Conservation (phyloP, 2,888 invertebrate species). For the Oligia latruncula region DNA sequence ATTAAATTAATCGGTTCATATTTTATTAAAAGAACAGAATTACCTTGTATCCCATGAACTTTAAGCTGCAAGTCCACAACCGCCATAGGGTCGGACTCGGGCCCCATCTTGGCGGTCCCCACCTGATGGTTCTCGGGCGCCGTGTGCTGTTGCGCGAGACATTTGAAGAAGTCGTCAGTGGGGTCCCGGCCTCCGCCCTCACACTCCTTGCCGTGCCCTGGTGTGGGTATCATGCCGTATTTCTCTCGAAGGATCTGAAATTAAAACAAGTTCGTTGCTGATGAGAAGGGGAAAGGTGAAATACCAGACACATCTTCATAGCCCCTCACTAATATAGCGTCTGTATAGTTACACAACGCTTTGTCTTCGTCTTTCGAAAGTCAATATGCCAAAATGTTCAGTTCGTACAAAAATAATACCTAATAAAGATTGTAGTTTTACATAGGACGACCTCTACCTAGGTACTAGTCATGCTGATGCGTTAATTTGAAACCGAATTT, state of each 20-base stretch:
- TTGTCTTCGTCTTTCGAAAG: too few relatives aligned
- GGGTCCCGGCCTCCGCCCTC: constrained; percentile 84
- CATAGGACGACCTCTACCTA: too few relatives aligned
- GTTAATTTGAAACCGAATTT: too few relatives aligned
- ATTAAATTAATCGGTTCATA: neutral
- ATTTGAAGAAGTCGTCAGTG: constrained; percentile 94
- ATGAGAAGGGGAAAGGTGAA: neutral
- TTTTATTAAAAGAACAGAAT: neutral
- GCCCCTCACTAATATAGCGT: too few relatives aligned
- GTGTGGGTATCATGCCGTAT: constrained; percentile 89
- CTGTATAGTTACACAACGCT: too few relatives aligned
- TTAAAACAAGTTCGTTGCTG: neutral
- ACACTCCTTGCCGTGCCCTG: constrained; percentile 87
- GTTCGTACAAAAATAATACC: too few relatives aligned
- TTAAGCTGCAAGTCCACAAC: constrained; percentile 93
- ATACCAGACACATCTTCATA: too few relatives aligned
- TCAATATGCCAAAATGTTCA: too few relatives aligned
- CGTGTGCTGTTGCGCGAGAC: constrained; percentile 92
- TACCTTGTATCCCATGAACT: constrained; percentile 91
- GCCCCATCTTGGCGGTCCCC: constrained; percentile 96
- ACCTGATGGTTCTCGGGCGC: constrained; percentile 96
- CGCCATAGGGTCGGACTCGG: constrained; percentile 92
- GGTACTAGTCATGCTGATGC: too few relatives aligned
- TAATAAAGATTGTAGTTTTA: too few relatives aligned
- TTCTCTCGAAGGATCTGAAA: constrained; percentile 87